Evolutionary conservation across 2,113 vertebrate species (phyloP).

Genomic region (Podarcis muralis): DNA sequence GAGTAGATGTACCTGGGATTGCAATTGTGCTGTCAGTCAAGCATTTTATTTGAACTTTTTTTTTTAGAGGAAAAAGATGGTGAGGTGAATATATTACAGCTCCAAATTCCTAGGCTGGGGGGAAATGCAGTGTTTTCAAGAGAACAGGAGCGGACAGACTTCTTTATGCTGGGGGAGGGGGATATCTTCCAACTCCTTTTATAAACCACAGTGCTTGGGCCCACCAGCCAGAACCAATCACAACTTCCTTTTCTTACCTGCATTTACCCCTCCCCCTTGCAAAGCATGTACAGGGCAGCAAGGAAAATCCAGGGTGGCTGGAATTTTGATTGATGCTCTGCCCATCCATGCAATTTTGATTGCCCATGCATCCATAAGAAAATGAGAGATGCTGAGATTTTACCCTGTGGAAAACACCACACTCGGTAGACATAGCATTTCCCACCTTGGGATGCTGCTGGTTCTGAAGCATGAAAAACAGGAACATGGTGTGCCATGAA

Average conservation of each 20-base stretch:
- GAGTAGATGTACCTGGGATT: not conserved
- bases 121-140: not conserved
- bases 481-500: too few relatives aligned
- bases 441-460: too few relatives aligned
- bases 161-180: not conserved
- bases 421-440: too few relatives aligned
- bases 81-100: constrained; percentile 32
- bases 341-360: not conserved
- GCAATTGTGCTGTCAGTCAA: not conserved
- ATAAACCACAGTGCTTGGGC: not conserved
- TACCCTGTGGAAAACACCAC: too few relatives aligned
- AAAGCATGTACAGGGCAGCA: not conserved
- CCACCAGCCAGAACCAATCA: not conserved
- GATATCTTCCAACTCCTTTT: not conserved
- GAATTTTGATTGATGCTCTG: not conserved
- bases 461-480: too few relatives aligned
- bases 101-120: not conserved
- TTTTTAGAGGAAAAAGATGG: constrained; percentile 25
- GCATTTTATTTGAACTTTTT: constrained; percentile 38
- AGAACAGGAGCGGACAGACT: too few relatives aligned
- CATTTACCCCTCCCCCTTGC: too few relatives aligned
- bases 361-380: too few relatives aligned
- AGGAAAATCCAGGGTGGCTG: not conserved
- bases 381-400: not conserved
- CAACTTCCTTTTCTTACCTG: not conserved